Percentiles rank a stretch among this genome's conserved stretches.
These are phyloP conservation scores for Struthio camelus DNA, from an alignment of 2,113 vertebrate species.

Conservation along the genomic window DNA sequence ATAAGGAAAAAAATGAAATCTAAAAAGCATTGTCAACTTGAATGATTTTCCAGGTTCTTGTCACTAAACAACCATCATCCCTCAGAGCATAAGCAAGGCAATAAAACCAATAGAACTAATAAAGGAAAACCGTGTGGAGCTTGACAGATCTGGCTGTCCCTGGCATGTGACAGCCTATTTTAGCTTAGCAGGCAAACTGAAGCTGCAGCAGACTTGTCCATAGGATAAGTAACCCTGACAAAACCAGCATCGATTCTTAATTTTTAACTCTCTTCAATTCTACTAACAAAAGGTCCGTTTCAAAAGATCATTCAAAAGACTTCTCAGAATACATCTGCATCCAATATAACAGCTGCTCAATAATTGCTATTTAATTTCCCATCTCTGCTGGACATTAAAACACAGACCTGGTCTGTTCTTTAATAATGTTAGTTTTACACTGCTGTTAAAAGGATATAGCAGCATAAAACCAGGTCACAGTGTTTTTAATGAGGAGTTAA, in stretches of 20 bases:
- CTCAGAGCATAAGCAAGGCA: constrained; percentile 56
- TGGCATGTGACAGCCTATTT: constrained; percentile 63
- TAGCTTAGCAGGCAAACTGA: constrained; percentile 52
- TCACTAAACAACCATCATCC: constrained; percentile 67
- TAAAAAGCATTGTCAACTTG: constrained; percentile 56
- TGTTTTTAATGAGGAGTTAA: no score
- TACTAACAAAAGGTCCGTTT: neutral
- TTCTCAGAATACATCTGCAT: neutral
- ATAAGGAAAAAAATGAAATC: constrained; percentile 37
- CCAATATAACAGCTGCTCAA: neutral
- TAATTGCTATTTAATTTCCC: neutral
- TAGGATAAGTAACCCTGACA: constrained; percentile 47
- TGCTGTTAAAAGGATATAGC: neutral
- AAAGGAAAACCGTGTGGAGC: constrained; percentile 39
- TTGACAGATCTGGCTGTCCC: constrained; percentile 70
- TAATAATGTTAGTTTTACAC: neutral
- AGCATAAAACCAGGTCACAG: neutral
- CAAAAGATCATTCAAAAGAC: neutral
- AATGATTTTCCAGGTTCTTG: constrained; percentile 60
- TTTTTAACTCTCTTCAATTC: neutral
- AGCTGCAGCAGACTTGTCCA: constrained; percentile 26
- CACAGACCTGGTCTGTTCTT: neutral
- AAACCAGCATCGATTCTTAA: neutral
- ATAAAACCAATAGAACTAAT: constrained; percentile 65
- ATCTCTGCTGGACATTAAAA: neutral